Percentiles rank a stretch among this genome's conserved stretches.
Evolutionary conservation across 2,888 invertebrate genomes (phyloP).

Genomic region (Perizoma flavofasciatum): DNA sequence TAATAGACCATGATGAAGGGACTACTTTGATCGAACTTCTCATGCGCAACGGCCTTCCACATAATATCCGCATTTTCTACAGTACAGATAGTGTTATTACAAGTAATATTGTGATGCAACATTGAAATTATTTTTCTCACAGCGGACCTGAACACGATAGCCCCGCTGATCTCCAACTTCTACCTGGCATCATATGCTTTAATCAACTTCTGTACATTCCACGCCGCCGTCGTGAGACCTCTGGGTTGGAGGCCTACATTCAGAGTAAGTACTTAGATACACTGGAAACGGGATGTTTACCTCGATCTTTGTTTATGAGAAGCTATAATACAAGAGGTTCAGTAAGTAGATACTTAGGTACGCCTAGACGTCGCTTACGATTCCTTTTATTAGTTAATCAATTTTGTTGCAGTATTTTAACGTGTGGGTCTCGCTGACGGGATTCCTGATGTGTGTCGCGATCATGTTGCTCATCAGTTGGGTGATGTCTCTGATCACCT

Average conservation of each 20-base stretch:
- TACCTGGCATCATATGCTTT: slow-evolving; percentile 97
- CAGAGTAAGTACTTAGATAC: slow-evolving; percentile 82
- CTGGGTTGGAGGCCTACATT: slow-evolving; percentile 96
- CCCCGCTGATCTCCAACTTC: slow-evolving; percentile 97
- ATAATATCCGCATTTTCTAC: neutral
- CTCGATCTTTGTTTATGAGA: too few species aligned
- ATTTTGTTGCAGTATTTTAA: slow-evolving; percentile 91
- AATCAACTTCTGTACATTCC: slow-evolving; percentile 98
- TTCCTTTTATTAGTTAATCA: slow-evolving; percentile 15
- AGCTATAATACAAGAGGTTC: too few species aligned
- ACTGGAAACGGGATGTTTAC: neutral
- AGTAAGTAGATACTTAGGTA: too few species aligned
- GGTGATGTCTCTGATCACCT: slow-evolving; percentile 95
- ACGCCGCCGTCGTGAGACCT: slow-evolving; percentile 94
- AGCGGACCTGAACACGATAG: slow-evolving; percentile 95
- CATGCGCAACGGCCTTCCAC: slow-evolving; percentile 9
- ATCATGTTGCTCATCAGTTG: slow-evolving; percentile 98
- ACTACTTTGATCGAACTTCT: slow-evolving; percentile 1
- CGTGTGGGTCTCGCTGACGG: slow-evolving; percentile 93
- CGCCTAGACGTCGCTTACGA: slow-evolving; percentile 6
- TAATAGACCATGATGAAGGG: neutral
- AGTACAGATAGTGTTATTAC: neutral
- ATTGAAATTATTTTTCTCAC: slow-evolving; percentile 46
- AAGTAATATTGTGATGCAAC: neutral
- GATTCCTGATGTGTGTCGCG: slow-evolving; percentile 91